These are phyloP conservation scores for Stichodactyla mertensii DNA, from an alignment of 64 coral and sea anemone species.

Conservation along the genomic window DNA sequence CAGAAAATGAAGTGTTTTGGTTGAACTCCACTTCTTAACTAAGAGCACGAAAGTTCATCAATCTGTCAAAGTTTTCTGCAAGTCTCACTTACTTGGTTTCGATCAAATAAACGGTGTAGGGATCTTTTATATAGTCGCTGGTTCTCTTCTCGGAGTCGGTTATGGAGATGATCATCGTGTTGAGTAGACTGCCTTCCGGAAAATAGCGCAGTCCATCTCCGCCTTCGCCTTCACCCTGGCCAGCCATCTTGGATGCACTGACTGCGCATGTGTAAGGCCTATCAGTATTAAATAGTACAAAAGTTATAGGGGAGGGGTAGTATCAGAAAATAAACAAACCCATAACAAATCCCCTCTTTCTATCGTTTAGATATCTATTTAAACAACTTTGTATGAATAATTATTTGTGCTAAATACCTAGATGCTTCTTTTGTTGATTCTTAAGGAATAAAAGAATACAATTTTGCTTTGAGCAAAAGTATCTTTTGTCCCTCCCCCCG, in stretches of 20 bases:
- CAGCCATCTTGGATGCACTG: slow-evolving; percentile 70
- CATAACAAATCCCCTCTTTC: neutral
- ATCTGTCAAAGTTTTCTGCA: neutral
- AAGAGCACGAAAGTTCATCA: neutral
- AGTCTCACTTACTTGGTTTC: slow-evolving; percentile 76
- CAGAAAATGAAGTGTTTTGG: neutral
- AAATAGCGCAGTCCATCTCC: slow-evolving; percentile 68
- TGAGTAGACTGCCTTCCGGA: slow-evolving; percentile 83
- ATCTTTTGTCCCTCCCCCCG: neutral
- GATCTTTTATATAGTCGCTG: slow-evolving; percentile 89
- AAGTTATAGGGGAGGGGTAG: neutral
- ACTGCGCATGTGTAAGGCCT: slow-evolving; percentile 34
- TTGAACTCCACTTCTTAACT: neutral
- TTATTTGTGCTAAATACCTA: neutral
- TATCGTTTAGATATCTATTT: neutral
- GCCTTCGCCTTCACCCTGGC: slow-evolving; percentile 21
- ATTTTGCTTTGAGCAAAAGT: neutral
- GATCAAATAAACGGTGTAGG: slow-evolving; percentile 91
- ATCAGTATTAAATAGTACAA: neutral
- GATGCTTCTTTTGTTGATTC: neutral
- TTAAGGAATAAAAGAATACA: neutral
- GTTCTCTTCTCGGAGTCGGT: slow-evolving; percentile 84
- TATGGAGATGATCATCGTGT: slow-evolving; percentile 90
- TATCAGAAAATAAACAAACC: neutral
- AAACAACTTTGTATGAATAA: neutral